Base-by-base conservation (phyloP, 1,140 invertebrate species). In the Oscheius sp. region DNA sequence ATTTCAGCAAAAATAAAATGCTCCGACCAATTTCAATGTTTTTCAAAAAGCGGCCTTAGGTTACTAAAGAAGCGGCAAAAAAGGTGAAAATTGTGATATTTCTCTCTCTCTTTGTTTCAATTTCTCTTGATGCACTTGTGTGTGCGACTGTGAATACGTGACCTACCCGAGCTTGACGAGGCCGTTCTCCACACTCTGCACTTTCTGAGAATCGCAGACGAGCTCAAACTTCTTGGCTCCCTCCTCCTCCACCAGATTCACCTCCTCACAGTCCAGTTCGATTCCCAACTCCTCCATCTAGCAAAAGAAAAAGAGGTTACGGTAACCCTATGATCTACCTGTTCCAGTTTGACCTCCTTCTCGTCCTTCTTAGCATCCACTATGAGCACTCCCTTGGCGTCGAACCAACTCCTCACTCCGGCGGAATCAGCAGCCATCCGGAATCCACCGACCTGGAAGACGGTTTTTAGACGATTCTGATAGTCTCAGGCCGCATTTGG, bases 231-330 rank as follows among this genome's bases (percentile, higher is more conserved):
- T 77, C n/a, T 34, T 64, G 1, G 31, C 49, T 35, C 23, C 42
- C 26, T 59, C 73, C 2, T 80, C 80, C 26, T 79, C 68, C 15
- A 80, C 59, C 1, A 38, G 58, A 2, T 52, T 34, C 10, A 81
- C 78, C 38, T 81, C 79, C 68, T 81, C 80, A 42, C 78, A 83
- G 38, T 81, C 80, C 15, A 82, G 58, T 55, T 81, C 81, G 13
- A 81, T 80, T 3, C 65, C 80, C 3, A 79, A 49, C 65, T 81
- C 80, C 69, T 81, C 80, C 32, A 73, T 74, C 73, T 74, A 67
- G n/a, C 13, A 36, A 13, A 15, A 18, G 36, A 10, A 42, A 10
- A 42, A n/a, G 38, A 42, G 38, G n/a, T 10, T 42, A 42, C 10
- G 23, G 68, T 63, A 45, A 29, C 34, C 26, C 2, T 20, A 15